A percentile compares a stretch with the other conserved stretches of the same genome.
phyloP scores from a whole-genome alignment of 2,113 vertebrate genomes.

The Furnarius figulus region DNA sequence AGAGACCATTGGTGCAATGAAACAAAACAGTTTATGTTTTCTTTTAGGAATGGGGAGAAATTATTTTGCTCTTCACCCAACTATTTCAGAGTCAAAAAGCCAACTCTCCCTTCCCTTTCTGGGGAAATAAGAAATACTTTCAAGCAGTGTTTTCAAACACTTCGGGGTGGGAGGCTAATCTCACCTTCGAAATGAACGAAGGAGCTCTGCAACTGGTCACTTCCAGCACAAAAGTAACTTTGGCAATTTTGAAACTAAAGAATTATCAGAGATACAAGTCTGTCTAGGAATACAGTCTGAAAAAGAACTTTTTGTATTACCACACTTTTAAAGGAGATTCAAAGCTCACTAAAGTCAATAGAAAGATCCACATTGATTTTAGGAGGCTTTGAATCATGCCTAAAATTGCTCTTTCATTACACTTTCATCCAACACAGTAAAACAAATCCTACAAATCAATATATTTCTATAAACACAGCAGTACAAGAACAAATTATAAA shows the following conservation, averaged over 20 bases:
- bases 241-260: background rate
- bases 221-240: background rate
- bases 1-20: background rate
- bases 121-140: background rate
- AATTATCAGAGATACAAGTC: background rate
- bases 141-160: background rate
- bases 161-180: background rate
- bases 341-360: constrained; percentile 3
- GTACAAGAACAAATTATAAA: background rate
- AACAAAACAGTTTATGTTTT: background rate
- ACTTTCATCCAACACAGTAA: constrained; percentile 10
- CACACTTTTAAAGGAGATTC: constrained; percentile 22
- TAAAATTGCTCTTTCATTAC: constrained; percentile 32
- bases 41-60: background rate
- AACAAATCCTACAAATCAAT: constrained; percentile 49
- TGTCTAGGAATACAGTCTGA: background rate
- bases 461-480: constrained; percentile 16
- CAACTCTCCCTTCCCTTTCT: background rate
- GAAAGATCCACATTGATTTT: constrained; percentile 35
- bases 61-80: background rate
- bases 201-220: background rate
- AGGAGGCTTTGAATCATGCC: constrained; percentile 33
- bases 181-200: background rate
- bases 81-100: background rate
- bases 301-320: background rate